Conservation (phyloP, 2,113 vertebrate species). For the Prionailurus viverrinus region DNA sequence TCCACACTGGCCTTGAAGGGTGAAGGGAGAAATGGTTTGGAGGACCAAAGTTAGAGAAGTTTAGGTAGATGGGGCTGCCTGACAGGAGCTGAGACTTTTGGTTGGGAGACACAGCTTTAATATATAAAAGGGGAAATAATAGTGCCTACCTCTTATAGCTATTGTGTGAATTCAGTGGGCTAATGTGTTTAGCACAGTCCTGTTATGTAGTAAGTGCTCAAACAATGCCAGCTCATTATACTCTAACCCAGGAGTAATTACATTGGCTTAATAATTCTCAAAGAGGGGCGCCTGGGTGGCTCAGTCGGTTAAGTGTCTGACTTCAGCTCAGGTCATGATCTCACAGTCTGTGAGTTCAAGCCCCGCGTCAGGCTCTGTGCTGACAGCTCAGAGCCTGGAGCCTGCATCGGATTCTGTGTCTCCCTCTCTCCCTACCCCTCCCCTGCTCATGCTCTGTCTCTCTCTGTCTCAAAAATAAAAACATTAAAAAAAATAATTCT, state of each 20-base stretch:
- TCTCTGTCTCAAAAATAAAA: too few species aligned
- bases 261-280: neutral
- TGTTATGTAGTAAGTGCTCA: neutral
- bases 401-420: too few species aligned
- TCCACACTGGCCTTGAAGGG: neutral
- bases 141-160: neutral
- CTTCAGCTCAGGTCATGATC: too few species aligned
- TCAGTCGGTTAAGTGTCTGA: too few species aligned
- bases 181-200: neutral
- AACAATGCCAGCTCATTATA: neutral
- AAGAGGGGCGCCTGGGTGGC: neutral
- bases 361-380: too few species aligned
- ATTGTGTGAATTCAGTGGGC: neutral
- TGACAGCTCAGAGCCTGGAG: too few species aligned
- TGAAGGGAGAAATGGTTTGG: neutral
- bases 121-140: neutral
- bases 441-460: too few species aligned
- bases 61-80: neutral
- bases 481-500: neutral
- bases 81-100: neutral
- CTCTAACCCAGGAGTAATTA: neutral
- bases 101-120: neutral
- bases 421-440: too few species aligned
- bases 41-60: neutral
- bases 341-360: too few species aligned